A percentile compares a stretch with the other conserved stretches of the same genome.
These are phyloP conservation scores for Forbesichthys papilliferus DNA, from an alignment of 2,113 vertebrate species.

Conservation along the genomic window DNA sequence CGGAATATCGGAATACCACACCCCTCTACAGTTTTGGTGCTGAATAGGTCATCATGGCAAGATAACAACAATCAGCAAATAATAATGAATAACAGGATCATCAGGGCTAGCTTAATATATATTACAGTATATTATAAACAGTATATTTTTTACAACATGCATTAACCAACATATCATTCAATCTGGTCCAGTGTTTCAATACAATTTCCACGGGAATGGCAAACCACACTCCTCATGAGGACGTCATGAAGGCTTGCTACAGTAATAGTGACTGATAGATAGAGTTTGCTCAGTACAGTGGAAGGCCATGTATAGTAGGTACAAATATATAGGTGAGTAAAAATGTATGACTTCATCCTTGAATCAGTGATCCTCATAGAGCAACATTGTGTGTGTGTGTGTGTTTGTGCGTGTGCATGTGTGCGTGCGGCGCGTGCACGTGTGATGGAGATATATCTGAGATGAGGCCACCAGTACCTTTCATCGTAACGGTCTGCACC, in stretches of 20 bases:
- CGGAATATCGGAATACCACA: too few species aligned
- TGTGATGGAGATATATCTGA: slow-evolving; percentile 10
- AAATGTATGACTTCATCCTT: neutral
- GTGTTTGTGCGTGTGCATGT: slow-evolving; percentile 8
- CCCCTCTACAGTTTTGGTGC: too few species aligned
- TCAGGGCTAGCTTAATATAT: too few species aligned
- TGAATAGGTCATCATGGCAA: too few species aligned
- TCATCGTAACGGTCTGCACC: slow-evolving; percentile 74
- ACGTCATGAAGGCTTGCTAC: neutral
- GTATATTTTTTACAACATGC: too few species aligned
- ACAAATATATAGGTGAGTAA: slow-evolving; percentile 33
- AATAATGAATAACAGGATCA: too few species aligned
- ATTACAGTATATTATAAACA: too few species aligned
- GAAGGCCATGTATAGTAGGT: neutral
- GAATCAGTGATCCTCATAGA: neutral
- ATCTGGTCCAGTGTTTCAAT: neutral
- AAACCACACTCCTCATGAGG: neutral
- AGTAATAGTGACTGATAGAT: neutral
- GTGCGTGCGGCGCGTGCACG: slow-evolving; percentile 31
- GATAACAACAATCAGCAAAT: too few species aligned
- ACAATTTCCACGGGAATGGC: neutral
- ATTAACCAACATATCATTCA: neutral
- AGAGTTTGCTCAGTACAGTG: neutral
- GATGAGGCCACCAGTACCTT: slow-evolving; percentile 68
- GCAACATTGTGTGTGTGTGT: slow-evolving; percentile 1